Evolutionary conservation across 1,140 invertebrate species (phyloP).

Genomic region (Anadara kagoshimensis): DNA sequence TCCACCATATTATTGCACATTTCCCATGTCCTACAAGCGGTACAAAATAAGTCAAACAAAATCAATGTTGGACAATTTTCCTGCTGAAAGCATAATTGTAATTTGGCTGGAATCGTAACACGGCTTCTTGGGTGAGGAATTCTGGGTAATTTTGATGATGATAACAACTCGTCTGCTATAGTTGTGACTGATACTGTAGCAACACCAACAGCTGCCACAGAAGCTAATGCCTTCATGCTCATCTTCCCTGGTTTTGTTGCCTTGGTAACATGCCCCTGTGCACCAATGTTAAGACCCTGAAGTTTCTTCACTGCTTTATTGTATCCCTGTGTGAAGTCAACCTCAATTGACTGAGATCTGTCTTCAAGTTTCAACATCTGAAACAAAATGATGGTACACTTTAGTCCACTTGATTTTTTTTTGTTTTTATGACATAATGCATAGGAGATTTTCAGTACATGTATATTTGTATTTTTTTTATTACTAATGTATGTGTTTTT

Average conservation of each 20-base stretch:
- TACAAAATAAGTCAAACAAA: conserved; percentile 63
- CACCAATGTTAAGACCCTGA: conserved; percentile 33
- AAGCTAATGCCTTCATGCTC: conserved; percentile 57
- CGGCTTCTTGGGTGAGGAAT: conserved; percentile 48
- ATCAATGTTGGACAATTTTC: conserved; percentile 56
- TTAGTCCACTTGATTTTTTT: not conserved
- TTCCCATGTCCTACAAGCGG: conserved; percentile 59
- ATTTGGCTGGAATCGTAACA: conserved; percentile 31
- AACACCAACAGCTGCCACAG: conserved; percentile 64
- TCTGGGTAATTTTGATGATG: conserved; percentile 41
- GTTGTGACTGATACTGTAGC: conserved; percentile 61
- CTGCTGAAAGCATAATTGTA: conserved; percentile 49
- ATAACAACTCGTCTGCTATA: conserved; percentile 63
- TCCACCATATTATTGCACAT: conserved; percentile 62
- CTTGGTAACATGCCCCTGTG: not conserved
- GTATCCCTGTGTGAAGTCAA: conserved; percentile 62
- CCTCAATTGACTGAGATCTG: conserved; percentile 55
- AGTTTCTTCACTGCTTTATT: conserved; percentile 50
- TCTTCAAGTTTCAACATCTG: conserved; percentile 64
- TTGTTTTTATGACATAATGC: not conserved
- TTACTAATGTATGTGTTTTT: not conserved
- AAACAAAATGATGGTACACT: not conserved
- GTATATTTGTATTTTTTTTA: not conserved
- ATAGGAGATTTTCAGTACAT: not conserved
- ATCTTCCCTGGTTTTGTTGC: conserved; percentile 41